These are phyloP conservation scores for Pogonognathellus flavescens DNA, from an alignment of 1,140 invertebrate genomes.

Conservation along the genomic window DNA sequence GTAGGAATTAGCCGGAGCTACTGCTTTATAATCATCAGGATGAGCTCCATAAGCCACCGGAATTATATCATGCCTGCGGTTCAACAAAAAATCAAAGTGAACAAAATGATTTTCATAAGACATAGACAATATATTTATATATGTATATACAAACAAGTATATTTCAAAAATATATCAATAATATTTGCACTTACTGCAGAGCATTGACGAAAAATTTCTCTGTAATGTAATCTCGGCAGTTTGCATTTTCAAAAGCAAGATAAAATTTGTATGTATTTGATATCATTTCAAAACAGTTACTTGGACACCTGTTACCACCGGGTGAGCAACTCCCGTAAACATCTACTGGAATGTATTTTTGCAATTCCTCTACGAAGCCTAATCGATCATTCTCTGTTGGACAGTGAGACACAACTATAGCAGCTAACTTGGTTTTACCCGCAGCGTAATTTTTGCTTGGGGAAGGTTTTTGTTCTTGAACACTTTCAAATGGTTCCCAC, in stretches of 20 bases:
- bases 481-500: constrained; percentile 70
- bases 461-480: constrained; percentile 56
- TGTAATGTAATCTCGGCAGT: constrained; percentile 95
- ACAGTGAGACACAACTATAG: constrained; percentile 79
- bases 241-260: constrained; percentile 95
- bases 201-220: constrained; percentile 97
- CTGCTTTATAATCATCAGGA: constrained; percentile 71
- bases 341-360: constrained; percentile 75
- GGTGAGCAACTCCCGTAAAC: constrained; percentile 77
- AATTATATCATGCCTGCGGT: constrained; percentile 72
- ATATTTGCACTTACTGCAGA: constrained; percentile 74
- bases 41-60: constrained; percentile 80
- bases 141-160: too few species aligned
- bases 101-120: too few species aligned
- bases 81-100: too few species aligned
- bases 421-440: constrained; percentile 75
- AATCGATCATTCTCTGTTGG: constrained; percentile 72
- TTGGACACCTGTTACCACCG: not conserved
- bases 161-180: too few species aligned
- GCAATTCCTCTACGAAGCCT: constrained; percentile 73
- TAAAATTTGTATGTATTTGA: constrained; percentile 81
- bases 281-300: constrained; percentile 30
- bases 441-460: constrained; percentile 74
- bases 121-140: too few species aligned
- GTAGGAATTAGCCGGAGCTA: constrained; percentile 78